Evolutionary conservation across 2,113 vertebrate genomes (phyloP).

Genomic region (human): DNA sequence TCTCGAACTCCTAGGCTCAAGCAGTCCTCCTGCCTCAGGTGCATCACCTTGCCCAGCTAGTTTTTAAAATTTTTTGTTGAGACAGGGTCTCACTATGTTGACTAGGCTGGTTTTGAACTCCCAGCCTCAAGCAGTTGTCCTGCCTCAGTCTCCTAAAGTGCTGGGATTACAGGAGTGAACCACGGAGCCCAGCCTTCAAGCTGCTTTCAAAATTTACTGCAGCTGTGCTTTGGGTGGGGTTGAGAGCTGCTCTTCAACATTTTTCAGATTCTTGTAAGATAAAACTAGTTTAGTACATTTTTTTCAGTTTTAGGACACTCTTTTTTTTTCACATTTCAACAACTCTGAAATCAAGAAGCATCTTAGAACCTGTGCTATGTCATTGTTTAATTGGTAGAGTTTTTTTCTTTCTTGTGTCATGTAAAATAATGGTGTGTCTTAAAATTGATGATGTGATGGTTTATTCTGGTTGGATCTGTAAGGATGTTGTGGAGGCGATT

Average conservation of each 20-base stretch:
- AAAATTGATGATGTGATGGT: neutral
- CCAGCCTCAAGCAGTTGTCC: too few relatives aligned
- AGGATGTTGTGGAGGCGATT: neutral
- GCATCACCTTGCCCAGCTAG: too few relatives aligned
- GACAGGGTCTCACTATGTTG: too few relatives aligned
- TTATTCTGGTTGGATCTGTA: neutral
- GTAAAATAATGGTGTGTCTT: slow-evolving; percentile 23
- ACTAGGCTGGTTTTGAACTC: too few relatives aligned
- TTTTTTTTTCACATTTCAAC: neutral
- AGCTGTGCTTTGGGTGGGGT: neutral
- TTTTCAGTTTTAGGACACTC: slow-evolving; percentile 7
- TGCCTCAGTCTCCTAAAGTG: too few relatives aligned
- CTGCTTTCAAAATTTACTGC: slow-evolving; percentile 15
- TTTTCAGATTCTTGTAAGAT: slow-evolving; percentile 5
- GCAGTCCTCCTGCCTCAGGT: too few relatives aligned
- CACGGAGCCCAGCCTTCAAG: neutral
- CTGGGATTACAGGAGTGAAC: too few relatives aligned
- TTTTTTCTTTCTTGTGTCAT: neutral
- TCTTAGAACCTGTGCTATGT: neutral
- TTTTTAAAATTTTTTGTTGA: too few relatives aligned
- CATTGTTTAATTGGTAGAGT: neutral
- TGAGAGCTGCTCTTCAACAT: neutral
- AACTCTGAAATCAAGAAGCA: slow-evolving; percentile 3
- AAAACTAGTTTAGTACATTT: neutral
- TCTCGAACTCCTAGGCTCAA: too few relatives aligned